Base-by-base conservation (phyloP, 2,888 invertebrate genomes). In the Alsophila aescularia region DNA sequence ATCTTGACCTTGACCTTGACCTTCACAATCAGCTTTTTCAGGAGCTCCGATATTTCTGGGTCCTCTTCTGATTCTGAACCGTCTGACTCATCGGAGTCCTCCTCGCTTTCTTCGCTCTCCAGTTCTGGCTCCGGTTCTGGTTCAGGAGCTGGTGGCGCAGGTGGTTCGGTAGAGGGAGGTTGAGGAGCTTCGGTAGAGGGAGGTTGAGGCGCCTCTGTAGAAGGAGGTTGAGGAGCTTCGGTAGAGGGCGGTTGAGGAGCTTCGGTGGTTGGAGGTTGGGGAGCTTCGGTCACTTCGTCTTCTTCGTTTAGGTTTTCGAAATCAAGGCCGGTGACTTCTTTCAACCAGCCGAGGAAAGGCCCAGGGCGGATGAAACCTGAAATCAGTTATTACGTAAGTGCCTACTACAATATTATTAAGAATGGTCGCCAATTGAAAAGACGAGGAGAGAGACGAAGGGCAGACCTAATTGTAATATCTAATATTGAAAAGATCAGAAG, bases 301-400 rank as follows among this genome's bases (percentile, higher is more conserved):
- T 73, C 75, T 52, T 83, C 82, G 2, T 74, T 59, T 0, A 85
- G 59, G 57, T 79, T 80, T 32, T 88, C 85, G 40, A 89, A 90
- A 57, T 90, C 83, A 13, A 90, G 67, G 0, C 85, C 86, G 1
- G 84, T 77, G 3, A 85, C 53, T 35, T 81, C 57, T 18, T 66
- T 58, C 47, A 85, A 75, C 91, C 91, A 92, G 13, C 65, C 32
- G 2, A 75, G 80, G 81, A 86, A 92, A 0, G 87, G 87, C 16
- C 85, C 89, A 0, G 89, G 74, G 0, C 90, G 83, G 12, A 79
- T 74, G 65, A 90, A 91, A 62, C 86, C 91, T 88, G 67, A 15
- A 29, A 32, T 12, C 9, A n/a, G n/a, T 14, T 7, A 36, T 5
- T 9, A 8, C 9, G 13, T 29, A 24, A 24, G 2, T 7, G 7